phyloP scores from a whole-genome alignment of 2,797 vertebrate species.

The Coregonus sp. region DNA sequence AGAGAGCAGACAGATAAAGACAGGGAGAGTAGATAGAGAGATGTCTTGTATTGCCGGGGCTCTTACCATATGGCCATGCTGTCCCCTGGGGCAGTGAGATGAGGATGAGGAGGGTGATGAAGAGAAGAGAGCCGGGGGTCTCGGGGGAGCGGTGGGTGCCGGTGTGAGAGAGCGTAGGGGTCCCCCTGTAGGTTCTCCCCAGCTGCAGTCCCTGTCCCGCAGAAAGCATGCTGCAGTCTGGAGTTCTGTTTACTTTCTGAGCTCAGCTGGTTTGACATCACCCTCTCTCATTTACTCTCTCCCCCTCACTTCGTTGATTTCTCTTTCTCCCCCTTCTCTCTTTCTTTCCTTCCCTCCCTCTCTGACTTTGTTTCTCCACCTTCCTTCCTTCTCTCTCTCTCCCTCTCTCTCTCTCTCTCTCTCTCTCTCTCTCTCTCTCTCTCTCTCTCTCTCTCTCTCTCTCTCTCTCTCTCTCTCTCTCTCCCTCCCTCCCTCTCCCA shows the following conservation, averaged over 20 bases:
- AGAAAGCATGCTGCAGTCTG: constrained; percentile 81
- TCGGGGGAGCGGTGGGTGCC: constrained; percentile 48
- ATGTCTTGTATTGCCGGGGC: constrained; percentile 19
- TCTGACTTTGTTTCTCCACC: neutral
- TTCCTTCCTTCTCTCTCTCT: neutral
- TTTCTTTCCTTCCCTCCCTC: constrained; percentile 10
- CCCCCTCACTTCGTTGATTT: constrained; percentile 26
- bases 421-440: too few species aligned
- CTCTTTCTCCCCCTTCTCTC: constrained; percentile 34
- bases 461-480: constrained; percentile 27
- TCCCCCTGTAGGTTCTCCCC: constrained; percentile 59
- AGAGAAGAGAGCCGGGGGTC: constrained; percentile 60
- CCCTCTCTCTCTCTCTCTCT: constrained; percentile 1
- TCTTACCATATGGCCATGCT: constrained; percentile 79
- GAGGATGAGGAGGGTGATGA: constrained; percentile 63
- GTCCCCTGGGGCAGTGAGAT: constrained; percentile 62
- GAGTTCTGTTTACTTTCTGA: constrained; percentile 85
- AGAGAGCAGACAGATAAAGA: constrained; percentile 6
- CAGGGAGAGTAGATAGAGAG: constrained; percentile 18
- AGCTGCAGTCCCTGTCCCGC: constrained; percentile 61
- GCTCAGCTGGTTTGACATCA: constrained; percentile 81
- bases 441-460: too few species aligned
- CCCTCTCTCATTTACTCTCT: constrained; percentile 54
- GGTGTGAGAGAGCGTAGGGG: constrained; percentile 39
- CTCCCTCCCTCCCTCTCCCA: constrained; percentile 21